Evolutionary conservation across 2,113 vertebrate genomes (phyloP).

Genomic region (Laterallus jamaicensis): DNA sequence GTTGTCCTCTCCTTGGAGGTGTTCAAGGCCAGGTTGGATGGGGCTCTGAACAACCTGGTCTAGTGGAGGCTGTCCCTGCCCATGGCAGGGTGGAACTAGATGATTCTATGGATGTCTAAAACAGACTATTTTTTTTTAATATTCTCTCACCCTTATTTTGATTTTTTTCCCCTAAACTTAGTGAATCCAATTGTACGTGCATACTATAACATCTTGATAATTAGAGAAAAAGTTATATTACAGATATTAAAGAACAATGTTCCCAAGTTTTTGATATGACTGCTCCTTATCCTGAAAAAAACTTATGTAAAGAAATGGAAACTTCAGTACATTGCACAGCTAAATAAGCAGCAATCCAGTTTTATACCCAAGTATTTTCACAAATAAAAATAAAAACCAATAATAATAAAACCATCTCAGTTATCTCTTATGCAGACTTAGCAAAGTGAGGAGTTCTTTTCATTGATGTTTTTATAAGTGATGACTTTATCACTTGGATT

Average conservation of each 20-base stretch:
- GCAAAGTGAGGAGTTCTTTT: background rate
- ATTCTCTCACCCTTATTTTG: background rate
- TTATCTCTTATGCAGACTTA: background rate
- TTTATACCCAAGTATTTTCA: background rate
- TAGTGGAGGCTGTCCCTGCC: too few relatives aligned
- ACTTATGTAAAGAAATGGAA: background rate
- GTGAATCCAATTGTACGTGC: background rate
- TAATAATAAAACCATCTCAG: background rate
- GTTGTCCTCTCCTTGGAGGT: too few relatives aligned
- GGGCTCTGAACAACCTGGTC: too few relatives aligned
- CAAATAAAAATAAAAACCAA: background rate
- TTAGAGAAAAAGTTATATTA: background rate
- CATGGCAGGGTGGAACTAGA: too few relatives aligned
- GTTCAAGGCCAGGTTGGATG: too few relatives aligned
- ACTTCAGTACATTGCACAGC: background rate
- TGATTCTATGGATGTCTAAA: background rate
- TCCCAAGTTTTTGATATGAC: background rate
- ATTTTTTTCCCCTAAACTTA: background rate
- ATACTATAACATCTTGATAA: background rate
- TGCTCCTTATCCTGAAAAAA: background rate
- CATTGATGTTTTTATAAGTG: background rate
- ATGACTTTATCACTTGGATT: background rate
- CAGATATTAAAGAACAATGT: background rate
- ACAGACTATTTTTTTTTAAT: background rate
- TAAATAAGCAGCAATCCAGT: background rate